Evolutionary conservation across 2,888 invertebrate species (phyloP), one percentile per base, ranked within the genome.

Genomic region (Metalampra italica): DNA sequence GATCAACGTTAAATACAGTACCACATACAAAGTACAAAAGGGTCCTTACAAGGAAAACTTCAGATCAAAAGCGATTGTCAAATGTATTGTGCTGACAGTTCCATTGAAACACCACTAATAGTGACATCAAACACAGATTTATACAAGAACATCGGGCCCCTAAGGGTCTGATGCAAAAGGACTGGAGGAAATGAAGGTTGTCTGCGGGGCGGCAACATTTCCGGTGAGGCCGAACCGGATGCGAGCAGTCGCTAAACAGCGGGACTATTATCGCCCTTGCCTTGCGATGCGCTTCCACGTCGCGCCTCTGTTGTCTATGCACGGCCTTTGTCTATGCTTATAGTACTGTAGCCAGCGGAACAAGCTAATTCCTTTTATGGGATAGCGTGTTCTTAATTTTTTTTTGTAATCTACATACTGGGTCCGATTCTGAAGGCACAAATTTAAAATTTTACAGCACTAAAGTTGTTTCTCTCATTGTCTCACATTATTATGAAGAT

Each of bases 171-270:
- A 49, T 34, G 60, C 56, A 22, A 22, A 80, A 78, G 78, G 76
- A 74, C 62, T 63, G 51, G 68, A 70, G 85, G 85, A 85, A 85
- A 86, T 86, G 81, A 83, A 80, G 79, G 81, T 78, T 82, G 83
- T 83, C 81, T 79, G 74, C 67, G 71, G 79, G 75, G 71, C 64
- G 77, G 59, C 62, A 69, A 72, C 81, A 84, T 83, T 84, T 85
- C 84, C 84, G 64, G 45, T 55, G 60, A 59, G 74, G 64, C 61
- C 71, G 68, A 67, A 51, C 76, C 77, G 78, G 81, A 45, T n/a
- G 29, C 22, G 46, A 40, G 40, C 39, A 67, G 60, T 73, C 69
- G 66, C 78, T 74, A 72, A 77, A 76, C 75, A 78, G 52, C 64
- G 59, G 59, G 60, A 68, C 75, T 70, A 75, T 79, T 78, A 76